Evolutionary conservation across 2,797 vertebrate species (phyloP), one percentile per base, ranked within the genome.

Genomic region (Smutsia gigantea): DNA sequence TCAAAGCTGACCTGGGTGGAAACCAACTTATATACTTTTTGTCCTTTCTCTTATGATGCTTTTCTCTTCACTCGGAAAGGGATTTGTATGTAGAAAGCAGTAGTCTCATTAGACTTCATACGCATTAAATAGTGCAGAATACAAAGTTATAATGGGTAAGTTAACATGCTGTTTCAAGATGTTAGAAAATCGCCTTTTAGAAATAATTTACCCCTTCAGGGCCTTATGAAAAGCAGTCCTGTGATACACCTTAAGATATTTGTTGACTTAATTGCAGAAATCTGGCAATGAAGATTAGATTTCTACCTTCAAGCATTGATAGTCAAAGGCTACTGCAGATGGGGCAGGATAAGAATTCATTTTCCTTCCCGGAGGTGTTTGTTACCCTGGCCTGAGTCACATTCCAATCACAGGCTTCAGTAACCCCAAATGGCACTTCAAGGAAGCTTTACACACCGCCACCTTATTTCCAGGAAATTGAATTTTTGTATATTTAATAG

Each of bases 231-330:
- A 79, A 92, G 72, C 46, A 95, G 59, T 77, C 53, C 49, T 95
- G 21, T 18, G 37, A 53, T 87, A 0, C 42, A 27, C 78, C 12
- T 93, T 69, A 53, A 51, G 61, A 57, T 96, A 78, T 74, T 91
- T 71, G 34, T 82, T 82, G 37, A 97, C 57, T 77, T 97, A 97
- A 96, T 96, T 97, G 66, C 29, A 77, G 93, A 96, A 92, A 79
- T 4, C 0, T 42, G 86, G 21, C 68, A 74, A 63, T 92, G 1
- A 84, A 92, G 95, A 57, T 23, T 93, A 69, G 21, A 91, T 97
- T 96, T 63, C 19, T 63, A 34, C 75, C n/a, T 96, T 89, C 83
- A 85, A 27, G 5, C 7, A 64, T 79, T 95, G 12, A 25, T 55
- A 51, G 57, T 46, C 37, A 71, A 87, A 96, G 49, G n/a, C 7